Evolutionary conservation across 2,797 vertebrate genomes (phyloP), one percentile per base, ranked within the genome.

Genomic region (Atherinosoma microstoma): DNA sequence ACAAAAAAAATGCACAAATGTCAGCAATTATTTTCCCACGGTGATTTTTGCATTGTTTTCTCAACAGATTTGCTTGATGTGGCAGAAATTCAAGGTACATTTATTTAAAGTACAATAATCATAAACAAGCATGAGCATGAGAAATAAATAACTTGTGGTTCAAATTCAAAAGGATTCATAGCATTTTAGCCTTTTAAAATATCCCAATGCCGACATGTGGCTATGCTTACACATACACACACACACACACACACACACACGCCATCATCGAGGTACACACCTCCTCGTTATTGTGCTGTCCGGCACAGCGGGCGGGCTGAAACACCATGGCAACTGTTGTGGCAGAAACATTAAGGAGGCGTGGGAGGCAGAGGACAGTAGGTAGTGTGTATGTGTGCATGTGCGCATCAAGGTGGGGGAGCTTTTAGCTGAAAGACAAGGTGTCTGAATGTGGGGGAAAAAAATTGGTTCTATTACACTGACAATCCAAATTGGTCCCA

Each of bases 241-340:
- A 60, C 64, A 51, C 58, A 27, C 24, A 27, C 68, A 64, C 4
- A 13, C 20, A 57, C 16, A 58, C 47, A 60, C 64, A 51, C 58
- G 8, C 75, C 68, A 24, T 78, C 70, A 49, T 57, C 62, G 72
- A 84, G 71, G 84, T 27, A 75, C 83, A 82, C 85, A 81, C 4
- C 0, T 67, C 75, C 75, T 82, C 82, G 83, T 78, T 64, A 68
- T 76, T 85, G 87, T 89, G 76, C 61, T 70, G 80, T 83, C 78
- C 29, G 0, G 29, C 78, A 64, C 86, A 85, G 83, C 85, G 78
- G 86, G 76, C 15, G 12, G 76, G 71, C 76, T 3, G 38, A 64
- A 85, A 79, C 82, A 3, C 86, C 91, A 93, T 92, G 90, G 91
- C 88, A 93, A 93, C 92, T 78, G 87, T 88, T 84, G 78, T 82